Evolutionary conservation across 2,888 invertebrate species (phyloP).

Genomic region (Drosophila formosana): DNA sequence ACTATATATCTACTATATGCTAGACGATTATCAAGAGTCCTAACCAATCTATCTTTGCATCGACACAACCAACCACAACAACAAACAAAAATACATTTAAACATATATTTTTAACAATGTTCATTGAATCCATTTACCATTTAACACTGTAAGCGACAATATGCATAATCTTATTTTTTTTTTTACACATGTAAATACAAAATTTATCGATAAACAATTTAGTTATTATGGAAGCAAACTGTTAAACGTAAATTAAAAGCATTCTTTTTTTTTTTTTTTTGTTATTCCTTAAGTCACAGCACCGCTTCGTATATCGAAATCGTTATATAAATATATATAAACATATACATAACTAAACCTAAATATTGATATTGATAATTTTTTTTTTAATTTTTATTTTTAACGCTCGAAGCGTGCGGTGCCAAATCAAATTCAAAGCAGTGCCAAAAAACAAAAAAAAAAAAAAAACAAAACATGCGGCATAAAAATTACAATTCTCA

Average conservation of each 20-base stretch:
- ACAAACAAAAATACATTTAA: background rate
- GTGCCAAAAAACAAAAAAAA: constrained; percentile 68
- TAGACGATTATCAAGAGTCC: background rate
- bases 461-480: constrained; percentile 34
- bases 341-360: constrained; percentile 8
- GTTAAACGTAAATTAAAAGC: constrained; percentile 42
- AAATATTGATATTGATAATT: constrained; percentile 18
- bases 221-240: constrained; percentile 26
- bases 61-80: background rate
- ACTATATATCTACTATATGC: constrained; percentile 4
- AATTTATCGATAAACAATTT: constrained; percentile 12
- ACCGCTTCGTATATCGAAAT: constrained; percentile 29
- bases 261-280: constrained; percentile 45
- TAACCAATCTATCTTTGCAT: background rate
- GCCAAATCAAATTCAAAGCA: constrained; percentile 78
- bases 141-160: constrained; percentile 30
- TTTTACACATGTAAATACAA: constrained; percentile 59
- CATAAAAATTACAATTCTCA: constrained; percentile 8
- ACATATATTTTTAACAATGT: constrained; percentile 10
- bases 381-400: constrained; percentile 41
- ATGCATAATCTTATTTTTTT: constrained; percentile 37
- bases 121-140: constrained; percentile 10
- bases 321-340: constrained; percentile 28
- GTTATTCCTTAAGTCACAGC: constrained; percentile 39
- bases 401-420: constrained; percentile 76